Base-by-base conservation (phyloP, 23 tunicate genomes). In the Botrylloides violaceus region DNA sequence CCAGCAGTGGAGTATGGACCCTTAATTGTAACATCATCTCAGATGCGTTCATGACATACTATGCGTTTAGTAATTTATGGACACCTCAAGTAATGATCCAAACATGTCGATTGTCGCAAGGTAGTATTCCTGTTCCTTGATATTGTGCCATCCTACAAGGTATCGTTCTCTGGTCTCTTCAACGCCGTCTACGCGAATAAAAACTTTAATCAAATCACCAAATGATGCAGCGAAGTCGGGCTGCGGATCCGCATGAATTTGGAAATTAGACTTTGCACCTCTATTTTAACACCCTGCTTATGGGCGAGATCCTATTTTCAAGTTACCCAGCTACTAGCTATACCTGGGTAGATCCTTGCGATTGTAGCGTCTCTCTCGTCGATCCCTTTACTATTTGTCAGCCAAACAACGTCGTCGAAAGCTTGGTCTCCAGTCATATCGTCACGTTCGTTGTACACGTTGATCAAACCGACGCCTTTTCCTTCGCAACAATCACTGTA, bases 331-430 rank as follows among this genome's bases (percentile, higher is more conserved):
- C n/a, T n/a, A n/a, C n/a, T n/a, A n/a, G n/a, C n/a, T 28, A 23
- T 71, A 84, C 92, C 83, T 2, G 66, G 28, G 34, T 27, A 79
- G 39, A 58, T 61, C 48, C 94, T 66, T 7, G 85, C 94, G 33
- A 85, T 85, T n/a, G 59, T 80, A 20, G 94, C 81, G 37, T 85
- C 94, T 75, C 94, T 74, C 58, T 85, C 94, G 1, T 18, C 15
- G 20, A 4, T 79, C 29, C 94, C 94, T 33, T 75, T 75, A 58
- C 63, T 74, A 4, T 35, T n/a, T 32, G 84, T 85, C 60, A 85
- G 34, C 94, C 94, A 85, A 19, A 36, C 48, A 2, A 75, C 48
- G 1, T 63, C 61, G 32, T 85, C 94, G 36, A 85, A 62, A 7
- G 76, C 58, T 49, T 76, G 84, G 1, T 57, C 29, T 2, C 79